Evolutionary conservation across 2,113 vertebrate species (phyloP).

Genomic region (Panthera uncia): DNA sequence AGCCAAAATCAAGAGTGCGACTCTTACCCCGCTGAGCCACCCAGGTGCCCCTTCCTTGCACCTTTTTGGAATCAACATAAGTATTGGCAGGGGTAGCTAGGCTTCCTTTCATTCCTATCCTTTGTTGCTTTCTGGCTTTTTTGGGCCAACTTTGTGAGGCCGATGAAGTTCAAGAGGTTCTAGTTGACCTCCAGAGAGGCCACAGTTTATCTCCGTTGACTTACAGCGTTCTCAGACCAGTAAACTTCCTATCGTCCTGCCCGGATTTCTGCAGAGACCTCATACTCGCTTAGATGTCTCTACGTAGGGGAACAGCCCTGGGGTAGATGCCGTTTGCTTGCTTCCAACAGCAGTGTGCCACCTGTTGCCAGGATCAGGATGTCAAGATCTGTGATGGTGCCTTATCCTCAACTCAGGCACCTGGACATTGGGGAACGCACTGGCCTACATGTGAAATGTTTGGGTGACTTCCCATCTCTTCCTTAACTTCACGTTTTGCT

Average conservation of each 20-base stretch:
- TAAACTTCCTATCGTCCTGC: not conserved
- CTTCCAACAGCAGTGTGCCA: accelerated
- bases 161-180: not conserved
- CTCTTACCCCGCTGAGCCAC: too few relatives aligned
- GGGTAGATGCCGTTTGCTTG: not conserved
- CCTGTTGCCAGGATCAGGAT: not conserved
- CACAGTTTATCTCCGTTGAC: not conserved
- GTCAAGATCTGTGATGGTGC: not conserved
- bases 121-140: not conserved
- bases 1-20: too few relatives aligned
- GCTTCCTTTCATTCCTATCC: not conserved
- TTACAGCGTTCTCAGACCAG: not conserved
- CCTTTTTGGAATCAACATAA: not conserved
- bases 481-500: not conserved
- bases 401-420: too few relatives aligned
- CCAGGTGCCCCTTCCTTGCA: not conserved
- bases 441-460: not conserved
- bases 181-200: not conserved
- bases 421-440: not conserved
- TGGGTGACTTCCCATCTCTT: not conserved
- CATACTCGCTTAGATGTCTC: not conserved
- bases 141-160: not conserved
- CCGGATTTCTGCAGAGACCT: not conserved
- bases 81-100: not conserved
- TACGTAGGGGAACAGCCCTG: not conserved